Base-by-base conservation (phyloP, 1,140 invertebrate genomes). In the Piezodorus guildinii region DNA sequence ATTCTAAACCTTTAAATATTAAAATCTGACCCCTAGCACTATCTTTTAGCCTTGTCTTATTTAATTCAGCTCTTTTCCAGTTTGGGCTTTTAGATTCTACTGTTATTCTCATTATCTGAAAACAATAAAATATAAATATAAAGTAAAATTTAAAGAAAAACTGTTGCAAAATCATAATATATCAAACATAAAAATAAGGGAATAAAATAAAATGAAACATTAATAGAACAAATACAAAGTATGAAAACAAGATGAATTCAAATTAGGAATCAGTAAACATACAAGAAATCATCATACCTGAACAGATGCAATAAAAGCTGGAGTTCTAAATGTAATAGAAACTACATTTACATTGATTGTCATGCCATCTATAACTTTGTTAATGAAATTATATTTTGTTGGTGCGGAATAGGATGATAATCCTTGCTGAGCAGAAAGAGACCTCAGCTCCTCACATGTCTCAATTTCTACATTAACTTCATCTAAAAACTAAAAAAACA, bases 291-390 rank as follows among this genome's bases (percentile, higher is more conserved):
- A 52, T 27, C 61, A 72, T 77, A 96, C 94, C 83, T 95, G 90
- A 71, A 99, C 85, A 70, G 89, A 90, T 64, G 95, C 94, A 69
- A 89, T 86, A 77, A 99, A 99, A 59, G 90, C 90, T 70, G 88
- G 87, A 75, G 94, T 96, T 68, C 85, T 87, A 75, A 99, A 97
- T 68, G 88, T 90, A 68, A 99, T 85, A 71, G 86, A 83, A 56
- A 98, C 92, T 60, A 89, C 91, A 76, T 98, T 98, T 60, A 99
- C 92, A 72, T 86, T 84, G 62, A 98, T 83, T 43, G 91, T 96
- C 72, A 99, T 96, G 45, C 95, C 95, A 80, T 99, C 96, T 69
- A 99, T 92, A 49, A 98, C 92, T 83, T 94, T 88, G 73, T 96
- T 88, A 62, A 88, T 87, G 77, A 92, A 95, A 68, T 91, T 93